These are phyloP conservation scores for Bagarius yarrelli DNA, from an alignment of 2,113 vertebrate species.

Conservation along the genomic window DNA sequence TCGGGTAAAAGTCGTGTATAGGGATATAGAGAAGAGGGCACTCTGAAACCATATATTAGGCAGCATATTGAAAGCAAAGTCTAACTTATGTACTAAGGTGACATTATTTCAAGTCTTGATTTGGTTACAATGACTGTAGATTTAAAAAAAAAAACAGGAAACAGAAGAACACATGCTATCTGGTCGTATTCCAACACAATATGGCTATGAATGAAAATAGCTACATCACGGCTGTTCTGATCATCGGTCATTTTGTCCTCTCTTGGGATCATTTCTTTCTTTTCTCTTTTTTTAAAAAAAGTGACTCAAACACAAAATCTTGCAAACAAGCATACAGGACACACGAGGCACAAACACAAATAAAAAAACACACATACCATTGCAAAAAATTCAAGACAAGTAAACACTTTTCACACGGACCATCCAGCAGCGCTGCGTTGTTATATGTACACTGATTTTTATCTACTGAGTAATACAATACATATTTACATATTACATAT, in stretches of 20 bases:
- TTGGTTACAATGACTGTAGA: conserved; percentile 61
- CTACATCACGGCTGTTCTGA: conserved; percentile 36
- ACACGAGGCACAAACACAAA: conserved; percentile 20
- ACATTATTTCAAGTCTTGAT: conserved; percentile 79
- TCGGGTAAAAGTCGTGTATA: conserved; percentile 8
- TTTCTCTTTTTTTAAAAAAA: no score
- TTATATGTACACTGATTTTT: conserved; percentile 43
- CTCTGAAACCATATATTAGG: conserved; percentile 58
- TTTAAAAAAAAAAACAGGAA: conserved; percentile 27
- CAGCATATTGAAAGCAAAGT: conserved; percentile 36
- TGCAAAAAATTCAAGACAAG: conserved; percentile 38
- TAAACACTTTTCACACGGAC: conserved; percentile 44
- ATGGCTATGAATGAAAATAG: conserved; percentile 42
- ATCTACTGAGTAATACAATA: conserved; percentile 37
- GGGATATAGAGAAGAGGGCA: conserved; percentile 49
- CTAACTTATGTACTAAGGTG: conserved; percentile 66
- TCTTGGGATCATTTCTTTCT: neutral
- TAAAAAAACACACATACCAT: conserved; percentile 35
- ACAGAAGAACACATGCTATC: neutral
- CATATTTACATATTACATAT: conserved; percentile 47
- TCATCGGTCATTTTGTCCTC: conserved; percentile 34
- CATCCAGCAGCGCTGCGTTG: conserved; percentile 48
- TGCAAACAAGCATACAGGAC: conserved; percentile 30
- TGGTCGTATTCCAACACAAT: conserved; percentile 24
- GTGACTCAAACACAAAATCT: conserved; percentile 9